Evolutionary conservation across 2,888 invertebrate genomes (phyloP).

Genomic region (Eretmocerus hayati): DNA sequence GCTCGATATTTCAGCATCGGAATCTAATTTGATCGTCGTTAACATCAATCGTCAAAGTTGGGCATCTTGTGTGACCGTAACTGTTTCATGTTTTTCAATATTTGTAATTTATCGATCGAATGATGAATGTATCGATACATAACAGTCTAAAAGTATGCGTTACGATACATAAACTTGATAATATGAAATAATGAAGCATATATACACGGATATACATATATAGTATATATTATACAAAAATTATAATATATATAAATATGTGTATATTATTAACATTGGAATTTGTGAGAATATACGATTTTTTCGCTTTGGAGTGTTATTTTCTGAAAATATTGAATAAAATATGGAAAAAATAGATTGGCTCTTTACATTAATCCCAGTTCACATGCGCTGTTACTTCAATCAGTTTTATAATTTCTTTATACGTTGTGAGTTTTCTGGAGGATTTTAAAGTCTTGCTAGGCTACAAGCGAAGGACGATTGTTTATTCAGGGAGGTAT

Average conservation of each 20-base stretch:
- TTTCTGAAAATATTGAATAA: conserved; percentile 49
- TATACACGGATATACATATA: conserved; percentile 37
- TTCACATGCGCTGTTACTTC: no score
- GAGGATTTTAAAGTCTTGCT: no score
- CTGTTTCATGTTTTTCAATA: conserved; percentile 48
- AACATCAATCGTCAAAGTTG: conserved; percentile 1
- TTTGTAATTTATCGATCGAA: conserved; percentile 47
- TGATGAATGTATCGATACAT: conserved; percentile 45
- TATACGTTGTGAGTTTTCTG: no score
- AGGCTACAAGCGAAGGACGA: no score
- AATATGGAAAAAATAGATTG: conserved; percentile 47
- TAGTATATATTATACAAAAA: conserved; percentile 43
- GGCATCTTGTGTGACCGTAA: conserved; percentile 23
- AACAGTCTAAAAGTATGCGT: conserved; percentile 47
- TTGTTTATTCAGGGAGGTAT: no score
- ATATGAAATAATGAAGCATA: conserved; percentile 42
- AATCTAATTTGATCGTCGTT: no score
- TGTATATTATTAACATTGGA: conserved; percentile 45
- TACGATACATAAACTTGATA: conserved; percentile 46
- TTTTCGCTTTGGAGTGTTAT: conserved; percentile 49
- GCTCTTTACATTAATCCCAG: no score
- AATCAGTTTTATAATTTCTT: no score
- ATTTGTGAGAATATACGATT: conserved; percentile 47
- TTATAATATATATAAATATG: conserved; percentile 44
- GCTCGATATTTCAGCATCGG: no score